Evolutionary conservation across 2,888 invertebrate genomes (phyloP).

Genomic region (Dynastes hyllus): DNA sequence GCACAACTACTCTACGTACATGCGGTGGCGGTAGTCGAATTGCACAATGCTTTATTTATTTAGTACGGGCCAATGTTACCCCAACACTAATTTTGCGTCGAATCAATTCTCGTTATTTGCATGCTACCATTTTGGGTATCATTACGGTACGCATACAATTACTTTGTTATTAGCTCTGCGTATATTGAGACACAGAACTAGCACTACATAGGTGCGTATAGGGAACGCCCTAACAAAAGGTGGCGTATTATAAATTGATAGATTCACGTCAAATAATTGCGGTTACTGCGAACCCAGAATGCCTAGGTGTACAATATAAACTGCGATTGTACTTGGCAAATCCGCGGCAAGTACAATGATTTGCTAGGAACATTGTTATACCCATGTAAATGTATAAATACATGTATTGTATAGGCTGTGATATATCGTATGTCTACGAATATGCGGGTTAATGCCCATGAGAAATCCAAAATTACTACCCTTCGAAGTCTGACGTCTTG

Average conservation of each 20-base stretch:
- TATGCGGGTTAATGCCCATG: slow-evolving; percentile 1
- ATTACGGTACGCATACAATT: slow-evolving; percentile 14
- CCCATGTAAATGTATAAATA: background rate
- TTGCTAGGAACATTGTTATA: background rate
- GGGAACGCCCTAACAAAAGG: slow-evolving; percentile 20
- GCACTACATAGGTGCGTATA: background rate
- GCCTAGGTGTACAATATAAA: background rate
- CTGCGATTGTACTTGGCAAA: background rate
- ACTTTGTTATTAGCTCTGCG: slow-evolving; percentile 30
- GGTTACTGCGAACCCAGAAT: background rate
- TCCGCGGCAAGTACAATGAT: slow-evolving; percentile 5
- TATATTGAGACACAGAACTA: background rate
- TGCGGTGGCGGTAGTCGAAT: background rate
- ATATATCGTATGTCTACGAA: background rate
- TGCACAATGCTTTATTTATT: slow-evolving; percentile 40
- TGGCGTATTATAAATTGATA: slow-evolving; percentile 18
- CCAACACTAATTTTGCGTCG: slow-evolving; percentile 41
- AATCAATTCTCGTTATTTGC: slow-evolving; percentile 22
- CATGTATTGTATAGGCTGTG: background rate
- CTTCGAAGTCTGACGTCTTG: background rate
- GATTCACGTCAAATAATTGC: slow-evolving; percentile 24
- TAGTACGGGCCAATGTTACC: slow-evolving; percentile 29
- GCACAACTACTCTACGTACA: too few relatives aligned
- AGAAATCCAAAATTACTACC: slow-evolving; percentile 11
- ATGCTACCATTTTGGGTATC: slow-evolving; percentile 18